Conservation (phyloP, 2,797 vertebrate species). For the Psittacula derbiana region DNA sequence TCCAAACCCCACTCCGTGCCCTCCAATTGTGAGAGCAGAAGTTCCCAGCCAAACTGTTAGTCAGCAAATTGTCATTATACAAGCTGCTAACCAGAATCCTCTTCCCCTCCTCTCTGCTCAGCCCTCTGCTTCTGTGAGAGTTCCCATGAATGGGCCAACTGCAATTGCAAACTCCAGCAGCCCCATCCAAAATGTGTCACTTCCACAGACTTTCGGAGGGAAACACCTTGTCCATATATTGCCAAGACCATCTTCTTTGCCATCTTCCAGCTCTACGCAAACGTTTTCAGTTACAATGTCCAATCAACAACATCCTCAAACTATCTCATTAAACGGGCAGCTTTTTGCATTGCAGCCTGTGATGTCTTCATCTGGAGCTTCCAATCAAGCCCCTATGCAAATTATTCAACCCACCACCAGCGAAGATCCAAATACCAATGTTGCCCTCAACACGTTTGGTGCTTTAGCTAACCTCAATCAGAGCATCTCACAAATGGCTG, state of each 20-base stretch:
- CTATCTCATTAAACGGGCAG: constrained; percentile 96
- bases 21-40: constrained; percentile 86
- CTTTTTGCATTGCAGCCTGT: constrained; percentile 94
- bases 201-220: constrained; percentile 87
- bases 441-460: constrained; percentile 93
- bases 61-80: constrained; percentile 98
- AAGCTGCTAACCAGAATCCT: constrained; percentile 88
- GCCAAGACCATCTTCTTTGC: constrained; percentile 84
- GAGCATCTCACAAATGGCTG: constrained; percentile 93
- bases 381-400: constrained; percentile 88
- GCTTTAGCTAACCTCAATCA: constrained; percentile 96
- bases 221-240: constrained; percentile 97
- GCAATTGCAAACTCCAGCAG: constrained; percentile 76
- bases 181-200: constrained; percentile 73
- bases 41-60: constrained; percentile 87
- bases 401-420: constrained; percentile 92
- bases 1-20: constrained; percentile 81
- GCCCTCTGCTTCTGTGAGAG: constrained; percentile 79
- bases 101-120: constrained; percentile 85
- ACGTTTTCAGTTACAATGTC: constrained; percentile 79
- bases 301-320: constrained; percentile 84
- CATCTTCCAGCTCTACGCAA: constrained; percentile 71
- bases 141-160: constrained; percentile 75
- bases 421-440: constrained; percentile 92
- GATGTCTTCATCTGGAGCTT: constrained; percentile 86